Conservation (phyloP, 2,113 vertebrate genomes). For the Struthidea cinerea region DNA sequence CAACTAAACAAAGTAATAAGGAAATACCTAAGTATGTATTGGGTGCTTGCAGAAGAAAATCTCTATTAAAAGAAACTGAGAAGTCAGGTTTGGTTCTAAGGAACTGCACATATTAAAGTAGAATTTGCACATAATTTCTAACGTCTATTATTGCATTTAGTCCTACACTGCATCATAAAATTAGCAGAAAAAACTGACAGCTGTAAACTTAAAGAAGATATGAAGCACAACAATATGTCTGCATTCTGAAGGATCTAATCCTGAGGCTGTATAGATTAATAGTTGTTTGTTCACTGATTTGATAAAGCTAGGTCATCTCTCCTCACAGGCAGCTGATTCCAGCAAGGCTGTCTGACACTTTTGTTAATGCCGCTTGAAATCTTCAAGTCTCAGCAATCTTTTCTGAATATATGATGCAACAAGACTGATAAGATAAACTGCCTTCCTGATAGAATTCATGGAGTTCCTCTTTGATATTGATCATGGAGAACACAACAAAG, state of each 20-base stretch:
- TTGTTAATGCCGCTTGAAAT: background rate
- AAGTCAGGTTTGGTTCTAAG: background rate
- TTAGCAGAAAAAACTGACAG: background rate
- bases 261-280: background rate
- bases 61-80: background rate
- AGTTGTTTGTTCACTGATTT: background rate
- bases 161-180: background rate
- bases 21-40: background rate
- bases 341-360: background rate
- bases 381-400: background rate
- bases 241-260: background rate
- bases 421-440: background rate
- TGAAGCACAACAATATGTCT: background rate
- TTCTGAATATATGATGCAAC: background rate
- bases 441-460: background rate
- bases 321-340: background rate
- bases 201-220: background rate
- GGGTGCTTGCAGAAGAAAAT: background rate
- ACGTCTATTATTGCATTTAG: background rate
- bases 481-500: background rate
- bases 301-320: background rate
- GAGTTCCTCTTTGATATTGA: background rate
- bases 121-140: background rate
- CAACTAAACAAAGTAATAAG: background rate
- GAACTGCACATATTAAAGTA: background rate